A percentile compares a stretch with the other conserved stretches of the same genome.
phyloP scores from a whole-genome alignment of 2,888 invertebrate species.

The Drosophila suboccidentalis region DNA sequence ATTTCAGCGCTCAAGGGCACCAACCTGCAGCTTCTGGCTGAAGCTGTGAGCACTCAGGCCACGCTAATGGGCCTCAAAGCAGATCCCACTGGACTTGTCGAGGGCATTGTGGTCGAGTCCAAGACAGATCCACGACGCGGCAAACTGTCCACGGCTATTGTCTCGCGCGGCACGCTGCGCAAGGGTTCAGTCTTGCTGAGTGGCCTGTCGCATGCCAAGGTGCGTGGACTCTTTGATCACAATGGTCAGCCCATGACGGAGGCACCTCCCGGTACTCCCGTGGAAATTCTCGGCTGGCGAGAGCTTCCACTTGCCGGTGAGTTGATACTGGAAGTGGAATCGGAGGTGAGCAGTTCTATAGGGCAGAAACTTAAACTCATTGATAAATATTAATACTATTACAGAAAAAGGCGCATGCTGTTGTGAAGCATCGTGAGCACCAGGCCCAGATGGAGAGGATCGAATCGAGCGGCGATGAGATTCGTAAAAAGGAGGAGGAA shows the following conservation, averaged over 20 bases:
- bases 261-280: conserved; percentile 92
- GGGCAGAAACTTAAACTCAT: accelerated
- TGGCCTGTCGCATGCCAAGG: conserved; percentile 94
- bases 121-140: conserved; percentile 89
- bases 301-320: conserved; percentile 96
- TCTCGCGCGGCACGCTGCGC: conserved; percentile 94
- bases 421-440: conserved; percentile 89
- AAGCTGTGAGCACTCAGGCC: conserved; percentile 93
- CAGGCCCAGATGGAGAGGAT: conserved; percentile 89
- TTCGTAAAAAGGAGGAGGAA: conserved; percentile 89
- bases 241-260: conserved; percentile 88
- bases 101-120: conserved; percentile 96
- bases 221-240: conserved; percentile 92
- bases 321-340: conserved; percentile 92
- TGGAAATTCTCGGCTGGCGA: conserved; percentile 96
- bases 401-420: conserved; percentile 89
- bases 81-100: conserved; percentile 93
- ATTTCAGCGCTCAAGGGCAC: conserved; percentile 95
- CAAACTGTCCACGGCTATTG: conserved; percentile 93
- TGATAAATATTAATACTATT: neutral
- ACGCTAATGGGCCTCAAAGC: conserved; percentile 95
- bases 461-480: conserved; percentile 88
- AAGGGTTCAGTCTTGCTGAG: conserved; percentile 93
- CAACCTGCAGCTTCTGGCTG: conserved; percentile 92
- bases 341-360: conserved; percentile 87